Percentiles rank a stretch among this genome's conserved stretches.
Conservation (phyloP, 1,140 invertebrate species). For the Chymomyza costata region DNA sequence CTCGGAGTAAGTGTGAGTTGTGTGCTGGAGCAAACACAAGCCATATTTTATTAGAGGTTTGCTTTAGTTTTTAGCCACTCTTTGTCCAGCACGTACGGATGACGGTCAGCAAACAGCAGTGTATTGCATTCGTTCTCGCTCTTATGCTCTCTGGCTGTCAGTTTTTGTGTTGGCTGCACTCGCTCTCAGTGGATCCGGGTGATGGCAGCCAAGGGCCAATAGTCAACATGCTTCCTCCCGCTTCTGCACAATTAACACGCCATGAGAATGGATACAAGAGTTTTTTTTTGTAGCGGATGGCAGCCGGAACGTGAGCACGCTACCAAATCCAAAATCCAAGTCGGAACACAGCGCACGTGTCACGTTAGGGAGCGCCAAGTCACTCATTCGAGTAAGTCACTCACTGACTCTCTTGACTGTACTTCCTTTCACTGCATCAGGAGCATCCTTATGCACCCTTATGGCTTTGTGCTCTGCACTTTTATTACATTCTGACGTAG, state of each 20-base stretch:
- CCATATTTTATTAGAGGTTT: constrained; percentile 29
- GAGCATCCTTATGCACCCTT: constrained; percentile 8
- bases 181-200: too few species aligned
- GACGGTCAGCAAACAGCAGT: not conserved
- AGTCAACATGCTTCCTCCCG: constrained; percentile 31
- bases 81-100: too few species aligned
- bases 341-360: constrained; percentile 44
- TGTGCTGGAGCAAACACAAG: constrained; percentile 34
- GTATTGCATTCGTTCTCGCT: not conserved
- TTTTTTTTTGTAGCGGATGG: not conserved
- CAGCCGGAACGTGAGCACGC: constrained; percentile 32
- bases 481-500: constrained; percentile 48
- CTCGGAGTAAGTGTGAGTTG: not conserved
- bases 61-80: too few species aligned
- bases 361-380: constrained; percentile 29
- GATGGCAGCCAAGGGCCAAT: constrained; percentile 27
- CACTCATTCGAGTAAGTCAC: constrained; percentile 35
- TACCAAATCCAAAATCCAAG: too few species aligned
- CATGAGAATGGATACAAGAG: constrained; percentile 3
- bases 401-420: too few species aligned
- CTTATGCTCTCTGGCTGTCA: not conserved
- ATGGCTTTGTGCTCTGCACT: constrained; percentile 6
- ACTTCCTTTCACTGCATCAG: constrained; percentile 11
- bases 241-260: constrained; percentile 38
- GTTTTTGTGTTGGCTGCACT: not conserved